Conservation (phyloP, 1,140 invertebrate genomes). For the Neodiprion fabricii region DNA sequence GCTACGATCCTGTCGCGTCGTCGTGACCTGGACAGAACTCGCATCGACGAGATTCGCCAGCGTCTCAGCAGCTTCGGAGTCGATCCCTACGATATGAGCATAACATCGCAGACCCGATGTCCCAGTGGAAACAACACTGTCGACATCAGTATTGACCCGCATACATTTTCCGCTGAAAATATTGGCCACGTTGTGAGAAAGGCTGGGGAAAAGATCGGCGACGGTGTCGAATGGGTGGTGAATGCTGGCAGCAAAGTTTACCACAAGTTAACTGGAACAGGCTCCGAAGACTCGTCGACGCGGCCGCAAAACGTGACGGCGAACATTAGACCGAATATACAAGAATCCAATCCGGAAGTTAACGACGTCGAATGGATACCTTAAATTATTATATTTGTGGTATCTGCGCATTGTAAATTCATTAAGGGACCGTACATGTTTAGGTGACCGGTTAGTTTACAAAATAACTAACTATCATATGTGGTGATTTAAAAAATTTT, state of each 20-base stretch:
- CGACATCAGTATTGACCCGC: constrained; percentile 75
- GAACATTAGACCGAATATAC: not conserved
- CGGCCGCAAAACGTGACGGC: constrained; percentile 23
- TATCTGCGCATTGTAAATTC: not conserved
- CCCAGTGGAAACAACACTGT: constrained; percentile 66
- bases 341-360: constrained; percentile 40
- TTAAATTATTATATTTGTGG: constrained; percentile 26
- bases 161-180: constrained; percentile 76
- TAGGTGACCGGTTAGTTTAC: no score
- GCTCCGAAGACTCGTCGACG: not conserved
- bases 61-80: constrained; percentile 69
- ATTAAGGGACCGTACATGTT: no score
- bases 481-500: no score
- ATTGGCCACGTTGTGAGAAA: constrained; percentile 74
- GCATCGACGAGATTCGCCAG: constrained; percentile 72
- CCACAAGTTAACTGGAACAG: constrained; percentile 55
- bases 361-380: constrained; percentile 60
- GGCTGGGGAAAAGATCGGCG: constrained; percentile 75
- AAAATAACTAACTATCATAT: no score
- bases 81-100: constrained; percentile 76
- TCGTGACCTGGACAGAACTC: constrained; percentile 71
- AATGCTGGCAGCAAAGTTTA: constrained; percentile 65
- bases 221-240: constrained; percentile 66
- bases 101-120: constrained; percentile 75
- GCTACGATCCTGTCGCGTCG: constrained; percentile 79